phyloP scores from a whole-genome alignment of 2,113 vertebrate genomes.

The Laticauda laticaudata region DNA sequence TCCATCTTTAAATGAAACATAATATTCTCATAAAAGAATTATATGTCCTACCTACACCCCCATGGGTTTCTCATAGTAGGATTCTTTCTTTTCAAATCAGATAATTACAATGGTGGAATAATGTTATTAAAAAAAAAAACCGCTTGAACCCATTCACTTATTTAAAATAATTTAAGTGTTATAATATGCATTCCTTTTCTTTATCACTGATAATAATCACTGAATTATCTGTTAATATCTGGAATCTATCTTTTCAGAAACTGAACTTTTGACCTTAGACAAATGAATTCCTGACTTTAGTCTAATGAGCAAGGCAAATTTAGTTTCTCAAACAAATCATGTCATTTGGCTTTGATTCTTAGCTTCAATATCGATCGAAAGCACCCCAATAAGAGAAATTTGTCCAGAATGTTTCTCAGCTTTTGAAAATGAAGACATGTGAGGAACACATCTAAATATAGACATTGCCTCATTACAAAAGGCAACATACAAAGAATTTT shows the following conservation, averaged over 20 bases:
- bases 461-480: conserved; percentile 51
- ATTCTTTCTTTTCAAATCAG: neutral
- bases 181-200: neutral
- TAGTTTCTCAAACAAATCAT: conserved; percentile 1
- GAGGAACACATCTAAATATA: conserved; percentile 23
- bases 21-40: neutral
- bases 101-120: neutral
- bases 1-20: neutral
- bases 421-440: conserved; percentile 16
- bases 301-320: neutral
- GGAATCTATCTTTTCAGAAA: neutral
- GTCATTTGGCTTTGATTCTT: conserved; percentile 27
- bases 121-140: neutral
- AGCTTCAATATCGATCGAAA: neutral
- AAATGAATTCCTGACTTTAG: neutral
- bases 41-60: neutral
- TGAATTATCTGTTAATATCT: neutral
- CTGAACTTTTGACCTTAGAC: neutral
- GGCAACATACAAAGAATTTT: conserved; percentile 51
- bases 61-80: neutral
- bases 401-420: conserved; percentile 39
- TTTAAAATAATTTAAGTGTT: neutral
- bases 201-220: neutral
- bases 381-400: conserved; percentile 35
- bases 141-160: neutral